phyloP scores from a whole-genome alignment of 1,140 invertebrate species.

The Campoletis sonorensis region DNA sequence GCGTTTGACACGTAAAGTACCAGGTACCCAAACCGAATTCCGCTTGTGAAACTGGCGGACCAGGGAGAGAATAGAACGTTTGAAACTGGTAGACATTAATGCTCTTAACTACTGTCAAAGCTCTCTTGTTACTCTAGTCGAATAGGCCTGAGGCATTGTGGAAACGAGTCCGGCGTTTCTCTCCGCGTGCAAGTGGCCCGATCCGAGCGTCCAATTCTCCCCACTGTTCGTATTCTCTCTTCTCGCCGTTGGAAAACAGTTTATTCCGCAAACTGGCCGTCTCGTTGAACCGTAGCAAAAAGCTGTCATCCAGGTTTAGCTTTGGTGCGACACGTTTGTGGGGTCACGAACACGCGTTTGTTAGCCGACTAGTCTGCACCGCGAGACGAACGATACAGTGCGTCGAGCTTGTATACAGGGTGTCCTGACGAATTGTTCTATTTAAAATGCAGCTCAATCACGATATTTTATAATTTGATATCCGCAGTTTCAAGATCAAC shows the following conservation, averaged over 20 bases:
- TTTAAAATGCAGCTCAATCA: too few relatives aligned
- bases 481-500: too few relatives aligned
- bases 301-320: conserved; percentile 59
- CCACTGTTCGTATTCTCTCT: conserved; percentile 17
- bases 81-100: conserved; percentile 14
- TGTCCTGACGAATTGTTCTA: not conserved
- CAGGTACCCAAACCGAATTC: not conserved
- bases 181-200: not conserved
- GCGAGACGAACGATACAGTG: conserved; percentile 37
- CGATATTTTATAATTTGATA: too few relatives aligned
- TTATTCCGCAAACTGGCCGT: conserved; percentile 63
- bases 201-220: not conserved
- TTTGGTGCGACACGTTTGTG: conserved; percentile 49
- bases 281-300: conserved; percentile 54
- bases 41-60: not conserved
- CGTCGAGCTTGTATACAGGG: not conserved
- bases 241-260: conserved; percentile 56
- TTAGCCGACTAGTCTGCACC: conserved; percentile 47
- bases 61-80: not conserved
- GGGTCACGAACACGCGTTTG: conserved; percentile 50
- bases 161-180: conserved; percentile 21
- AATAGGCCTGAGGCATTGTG: not conserved
- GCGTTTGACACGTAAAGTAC: not conserved
- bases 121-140: not conserved
- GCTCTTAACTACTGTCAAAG: conserved; percentile 1